Conservation (phyloP, 2,113 vertebrate genomes). For the Cryptotis parvus region DNA sequence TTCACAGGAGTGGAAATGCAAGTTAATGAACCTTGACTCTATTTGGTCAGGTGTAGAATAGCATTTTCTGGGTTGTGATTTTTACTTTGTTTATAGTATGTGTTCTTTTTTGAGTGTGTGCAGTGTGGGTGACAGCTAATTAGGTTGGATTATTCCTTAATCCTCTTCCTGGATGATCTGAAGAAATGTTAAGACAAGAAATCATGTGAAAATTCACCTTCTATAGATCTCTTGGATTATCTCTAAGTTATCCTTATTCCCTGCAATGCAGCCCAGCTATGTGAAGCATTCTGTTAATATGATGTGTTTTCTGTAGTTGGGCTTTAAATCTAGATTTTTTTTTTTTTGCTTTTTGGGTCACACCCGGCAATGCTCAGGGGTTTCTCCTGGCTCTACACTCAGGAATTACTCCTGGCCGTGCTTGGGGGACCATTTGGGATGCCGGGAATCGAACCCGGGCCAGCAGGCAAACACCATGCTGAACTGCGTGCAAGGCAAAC, state of each 20-base stretch:
- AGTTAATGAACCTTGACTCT: constrained; percentile 31
- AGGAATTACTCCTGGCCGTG: too few species aligned
- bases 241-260: neutral
- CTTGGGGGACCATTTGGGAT: too few species aligned
- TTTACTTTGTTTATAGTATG: neutral
- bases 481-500: too few species aligned
- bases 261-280: neutral
- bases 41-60: constrained; percentile 55
- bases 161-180: constrained; percentile 12
- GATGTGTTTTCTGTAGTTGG: neutral
- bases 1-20: constrained; percentile 13
- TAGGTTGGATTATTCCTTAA: constrained; percentile 38
- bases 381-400: too few species aligned
- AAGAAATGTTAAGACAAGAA: constrained; percentile 1
- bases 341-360: too few species aligned
- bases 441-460: too few species aligned
- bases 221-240: neutral
- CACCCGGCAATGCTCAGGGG: too few species aligned
- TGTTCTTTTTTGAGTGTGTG: constrained; percentile 48
- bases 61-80: constrained; percentile 16
- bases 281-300: neutral
- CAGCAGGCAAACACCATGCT: too few species aligned
- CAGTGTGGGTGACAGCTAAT: neutral
- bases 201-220: constrained; percentile 14
- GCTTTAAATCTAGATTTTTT: neutral